Percentiles rank a stretch among this genome's conserved stretches.
Conservation (phyloP, 1,140 invertebrate species). For the Samia ricini region DNA sequence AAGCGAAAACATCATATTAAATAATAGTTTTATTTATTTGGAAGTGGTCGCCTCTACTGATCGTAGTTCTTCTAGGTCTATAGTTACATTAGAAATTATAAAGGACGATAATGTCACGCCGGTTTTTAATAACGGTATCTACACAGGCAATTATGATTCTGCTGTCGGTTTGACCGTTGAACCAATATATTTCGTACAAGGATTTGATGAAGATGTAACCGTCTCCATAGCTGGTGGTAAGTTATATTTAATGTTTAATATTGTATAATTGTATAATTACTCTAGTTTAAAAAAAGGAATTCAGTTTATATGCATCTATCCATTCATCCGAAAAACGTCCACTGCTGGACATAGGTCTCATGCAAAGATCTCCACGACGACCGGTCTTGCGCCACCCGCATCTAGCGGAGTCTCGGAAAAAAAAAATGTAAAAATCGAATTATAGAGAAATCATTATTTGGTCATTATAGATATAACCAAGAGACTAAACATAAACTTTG, state of each 20-base stretch:
- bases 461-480: no score
- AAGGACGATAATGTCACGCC: constrained; percentile 45
- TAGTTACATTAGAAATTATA: constrained; percentile 41
- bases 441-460: no score
- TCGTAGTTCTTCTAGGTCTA: constrained; percentile 24
- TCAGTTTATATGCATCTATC: no score
- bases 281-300: no score
- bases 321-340: no score
- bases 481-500: no score
- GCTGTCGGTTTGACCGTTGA: constrained; percentile 25
- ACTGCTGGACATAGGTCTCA: no score
- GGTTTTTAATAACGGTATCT: constrained; percentile 31
- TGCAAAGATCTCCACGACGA: no score
- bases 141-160: constrained; percentile 32
- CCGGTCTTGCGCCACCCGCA: no score
- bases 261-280: no score
- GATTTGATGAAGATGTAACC: constrained; percentile 33
- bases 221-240: constrained; percentile 39
- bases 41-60: constrained; percentile 33
- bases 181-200: constrained; percentile 33
- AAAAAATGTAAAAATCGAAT: no score
- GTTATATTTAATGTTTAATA: constrained; percentile 9
- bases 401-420: no score
- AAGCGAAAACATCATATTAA: constrained; percentile 25
- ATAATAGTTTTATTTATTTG: constrained; percentile 37